Evolutionary conservation across 1,140 invertebrate genomes (phyloP).

Genomic region (Oreohelix idahoensis): DNA sequence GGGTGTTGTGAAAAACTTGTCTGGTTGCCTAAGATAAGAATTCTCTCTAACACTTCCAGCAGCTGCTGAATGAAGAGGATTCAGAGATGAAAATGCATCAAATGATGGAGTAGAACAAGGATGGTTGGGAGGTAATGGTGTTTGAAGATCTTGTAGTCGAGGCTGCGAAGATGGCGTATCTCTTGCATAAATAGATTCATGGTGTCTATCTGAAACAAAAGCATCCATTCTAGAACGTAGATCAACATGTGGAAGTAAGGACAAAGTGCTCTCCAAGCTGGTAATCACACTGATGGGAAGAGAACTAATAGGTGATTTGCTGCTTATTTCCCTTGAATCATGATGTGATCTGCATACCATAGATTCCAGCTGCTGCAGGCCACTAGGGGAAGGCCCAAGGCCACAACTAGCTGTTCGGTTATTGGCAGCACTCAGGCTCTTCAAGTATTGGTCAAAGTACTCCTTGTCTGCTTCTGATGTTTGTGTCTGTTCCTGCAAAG

Average conservation of each 20-base stretch:
- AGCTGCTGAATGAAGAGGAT: conserved; percentile 42
- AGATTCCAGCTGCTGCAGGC: conserved; percentile 47
- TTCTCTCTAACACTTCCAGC: conserved; percentile 39
- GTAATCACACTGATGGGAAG: conserved; percentile 46
- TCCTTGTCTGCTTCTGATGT: conserved; percentile 62
- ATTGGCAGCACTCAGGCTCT: conserved; percentile 46
- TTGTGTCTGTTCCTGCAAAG: conserved; percentile 39
- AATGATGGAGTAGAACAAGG: conserved; percentile 29
- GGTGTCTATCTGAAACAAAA: conserved; percentile 53
- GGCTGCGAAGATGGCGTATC: conserved; percentile 45
- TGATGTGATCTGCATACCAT: conserved; percentile 47
- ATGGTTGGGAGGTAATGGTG: background rate
- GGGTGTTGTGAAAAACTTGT: conserved; percentile 52
- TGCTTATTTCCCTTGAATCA: conserved; percentile 41
- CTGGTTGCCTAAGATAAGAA: conserved; percentile 46
- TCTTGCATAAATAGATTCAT: conserved; percentile 51
- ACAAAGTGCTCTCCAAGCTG: conserved; percentile 42
- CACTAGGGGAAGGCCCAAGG: conserved; percentile 30
- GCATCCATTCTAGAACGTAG: conserved; percentile 56
- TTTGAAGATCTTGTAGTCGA: conserved; percentile 25
- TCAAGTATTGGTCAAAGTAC: conserved; percentile 64
- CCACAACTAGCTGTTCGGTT: conserved; percentile 20
- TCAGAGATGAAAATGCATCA: conserved; percentile 46
- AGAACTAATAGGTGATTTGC: conserved; percentile 44
- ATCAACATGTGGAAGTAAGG: conserved; percentile 25